Evolutionary conservation across 2,888 invertebrate genomes (phyloP).

Genomic region (Empis stercorea): DNA sequence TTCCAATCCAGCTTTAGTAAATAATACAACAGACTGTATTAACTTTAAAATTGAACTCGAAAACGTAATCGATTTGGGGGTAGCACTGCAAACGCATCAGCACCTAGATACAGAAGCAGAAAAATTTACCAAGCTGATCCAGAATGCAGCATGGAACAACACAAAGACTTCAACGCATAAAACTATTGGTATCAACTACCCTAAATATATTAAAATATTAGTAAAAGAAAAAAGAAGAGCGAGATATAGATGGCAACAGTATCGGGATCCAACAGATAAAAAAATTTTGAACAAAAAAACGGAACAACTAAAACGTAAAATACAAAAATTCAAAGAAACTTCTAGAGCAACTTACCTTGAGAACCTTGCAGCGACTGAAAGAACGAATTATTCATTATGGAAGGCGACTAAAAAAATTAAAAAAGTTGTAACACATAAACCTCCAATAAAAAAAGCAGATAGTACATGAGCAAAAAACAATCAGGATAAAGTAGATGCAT

Average conservation of each 20-base stretch:
- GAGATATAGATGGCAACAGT: background rate
- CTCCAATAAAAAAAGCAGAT: too few relatives aligned
- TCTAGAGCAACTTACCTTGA: too few relatives aligned
- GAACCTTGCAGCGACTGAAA: too few relatives aligned
- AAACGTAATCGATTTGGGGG: background rate
- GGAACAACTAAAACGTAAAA: too few relatives aligned
- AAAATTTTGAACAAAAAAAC: background rate
- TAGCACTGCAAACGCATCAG: background rate
- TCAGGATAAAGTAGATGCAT: too few relatives aligned
- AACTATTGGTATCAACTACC: background rate
- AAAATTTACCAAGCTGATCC: background rate
- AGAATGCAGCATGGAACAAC: background rate
- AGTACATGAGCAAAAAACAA: too few relatives aligned
- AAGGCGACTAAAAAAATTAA: too few relatives aligned
- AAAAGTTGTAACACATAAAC: too few relatives aligned
- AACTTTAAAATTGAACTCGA: background rate
- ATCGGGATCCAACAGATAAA: background rate
- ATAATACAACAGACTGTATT: background rate
- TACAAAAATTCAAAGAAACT: too few relatives aligned
- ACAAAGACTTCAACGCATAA: background rate
- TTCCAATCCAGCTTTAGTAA: background rate
- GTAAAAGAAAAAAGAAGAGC: background rate
- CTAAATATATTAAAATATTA: background rate
- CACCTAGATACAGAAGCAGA: background rate
- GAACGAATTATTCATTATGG: too few relatives aligned